Base-by-base conservation (phyloP, 2,113 vertebrate species). In the Malurus cyaneus region DNA sequence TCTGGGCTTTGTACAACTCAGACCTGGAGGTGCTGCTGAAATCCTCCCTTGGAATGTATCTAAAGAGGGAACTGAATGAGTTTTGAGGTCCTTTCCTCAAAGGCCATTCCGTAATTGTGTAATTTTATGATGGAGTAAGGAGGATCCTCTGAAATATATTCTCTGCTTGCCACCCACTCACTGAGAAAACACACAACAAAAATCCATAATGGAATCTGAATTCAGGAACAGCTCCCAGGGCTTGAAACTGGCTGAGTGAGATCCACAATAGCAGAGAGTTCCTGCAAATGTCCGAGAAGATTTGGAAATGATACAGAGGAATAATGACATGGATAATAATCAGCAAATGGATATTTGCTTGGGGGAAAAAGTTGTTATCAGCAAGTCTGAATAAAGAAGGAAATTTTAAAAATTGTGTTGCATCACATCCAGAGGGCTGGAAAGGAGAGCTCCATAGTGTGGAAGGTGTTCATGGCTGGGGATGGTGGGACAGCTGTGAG, bases 61-160 rank as follows among this genome's bases (percentile, higher is more conserved):
- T 65, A 3, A 57, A 12, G 4, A 11, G 6, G 57, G 14, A 72
- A 42, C 4, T 44, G 12, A n/a, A 11, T 18, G 31, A 49, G 8
- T 11, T 50, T 34, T 34, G 66, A 26, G 50, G 49, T 31, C 31
- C 36, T 15, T 72, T 50, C 76, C 39, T 39, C 66, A 26, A 18
- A 57, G 31, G 5, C 20, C 31, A 42, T 56, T 80, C 36, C 14
- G 4, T 29, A 29, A n/a, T 54, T 62, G 28, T 24, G 2, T 16
- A 28, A 52, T 6, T 73, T 29, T 24, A 3, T 29, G 24, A n/a
- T 5, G 47, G 19, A 36, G 15, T 16, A 47, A 34, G 41, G n/a
- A 9, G 9, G 2, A 59, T 65, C 16, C 16, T 70, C n/a, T 54
- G 11, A 16, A 18, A 25, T 0, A 1, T 8, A 14, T 23, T n/a